These are phyloP conservation scores for Ceyx melanurus DNA, from an alignment of 2,113 vertebrate genomes.

Conservation along the genomic window DNA sequence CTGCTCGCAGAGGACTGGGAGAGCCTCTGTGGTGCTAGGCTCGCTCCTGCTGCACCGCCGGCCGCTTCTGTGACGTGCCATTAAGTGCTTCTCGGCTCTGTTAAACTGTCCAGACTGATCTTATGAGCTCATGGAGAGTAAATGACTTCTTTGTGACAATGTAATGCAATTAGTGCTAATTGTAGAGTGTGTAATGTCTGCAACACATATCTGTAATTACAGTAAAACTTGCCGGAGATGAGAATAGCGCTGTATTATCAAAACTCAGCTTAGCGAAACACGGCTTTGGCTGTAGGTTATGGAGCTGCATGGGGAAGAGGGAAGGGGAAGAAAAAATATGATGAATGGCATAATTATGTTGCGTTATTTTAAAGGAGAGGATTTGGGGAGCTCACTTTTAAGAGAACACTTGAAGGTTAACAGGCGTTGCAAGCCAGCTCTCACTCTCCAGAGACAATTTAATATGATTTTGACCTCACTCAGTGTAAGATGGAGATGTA, in stretches of 20 bases:
- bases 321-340: not conserved
- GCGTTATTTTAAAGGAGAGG: constrained; percentile 13
- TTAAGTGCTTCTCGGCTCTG: not conserved
- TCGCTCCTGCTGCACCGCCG: not conserved
- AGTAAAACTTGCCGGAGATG: constrained; percentile 42
- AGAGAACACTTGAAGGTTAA: constrained; percentile 31
- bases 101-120: constrained; percentile 55
- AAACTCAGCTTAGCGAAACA: constrained; percentile 27
- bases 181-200: constrained; percentile 54
- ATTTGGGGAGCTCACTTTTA: not conserved
- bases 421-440: not conserved
- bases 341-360: constrained; percentile 26
- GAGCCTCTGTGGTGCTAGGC: not conserved
- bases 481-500: not conserved
- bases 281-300: not conserved
- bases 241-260: constrained; percentile 32
- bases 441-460: not conserved
- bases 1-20: not conserved
- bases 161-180: constrained; percentile 66
- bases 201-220: constrained; percentile 65
- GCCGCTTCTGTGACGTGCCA: not conserved
- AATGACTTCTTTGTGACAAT: constrained; percentile 69
- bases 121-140: constrained; percentile 49
- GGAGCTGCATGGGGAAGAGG: not conserved
- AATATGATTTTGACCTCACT: not conserved